These are phyloP conservation scores for Lasioglossum albipes DNA, from an alignment of 1,140 invertebrate genomes.

Conservation along the genomic window DNA sequence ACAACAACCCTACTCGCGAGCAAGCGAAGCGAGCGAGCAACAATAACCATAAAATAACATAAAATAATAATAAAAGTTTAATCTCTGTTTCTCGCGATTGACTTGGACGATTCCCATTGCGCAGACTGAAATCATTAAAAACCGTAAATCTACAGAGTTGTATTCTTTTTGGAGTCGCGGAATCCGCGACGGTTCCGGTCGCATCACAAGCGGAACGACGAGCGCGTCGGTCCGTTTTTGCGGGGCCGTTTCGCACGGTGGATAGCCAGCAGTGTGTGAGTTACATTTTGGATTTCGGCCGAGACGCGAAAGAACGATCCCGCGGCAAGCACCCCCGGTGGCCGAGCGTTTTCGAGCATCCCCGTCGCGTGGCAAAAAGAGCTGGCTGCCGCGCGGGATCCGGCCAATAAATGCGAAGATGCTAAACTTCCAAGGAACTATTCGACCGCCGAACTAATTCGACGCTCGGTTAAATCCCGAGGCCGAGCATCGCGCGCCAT, in stretches of 20 bases:
- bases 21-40: no score
- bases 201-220: no score
- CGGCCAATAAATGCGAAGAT: slow-evolving; percentile 39
- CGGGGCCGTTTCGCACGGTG: background rate
- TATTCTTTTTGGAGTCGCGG: no score
- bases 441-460: slow-evolving; percentile 60
- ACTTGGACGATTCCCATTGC: no score
- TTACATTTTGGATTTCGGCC: slow-evolving; percentile 28
- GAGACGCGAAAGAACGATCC: slow-evolving; percentile 34
- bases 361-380: background rate
- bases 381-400: background rate
- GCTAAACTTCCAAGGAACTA: slow-evolving; percentile 52
- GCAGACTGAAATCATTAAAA: no score
- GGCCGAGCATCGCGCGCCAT: slow-evolving; percentile 10
- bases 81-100: no score
- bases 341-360: background rate
- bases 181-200: no score
- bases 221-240: slow-evolving; percentile 5
- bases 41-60: no score
- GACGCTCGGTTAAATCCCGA: slow-evolving; percentile 47
- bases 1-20: no score
- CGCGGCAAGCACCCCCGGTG: background rate
- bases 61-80: no score
- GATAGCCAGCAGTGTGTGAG: slow-evolving; percentile 7
- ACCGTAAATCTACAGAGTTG: no score